phyloP scores from a whole-genome alignment of 1,140 invertebrate species.

The Neoseiulus cucumeris region DNA sequence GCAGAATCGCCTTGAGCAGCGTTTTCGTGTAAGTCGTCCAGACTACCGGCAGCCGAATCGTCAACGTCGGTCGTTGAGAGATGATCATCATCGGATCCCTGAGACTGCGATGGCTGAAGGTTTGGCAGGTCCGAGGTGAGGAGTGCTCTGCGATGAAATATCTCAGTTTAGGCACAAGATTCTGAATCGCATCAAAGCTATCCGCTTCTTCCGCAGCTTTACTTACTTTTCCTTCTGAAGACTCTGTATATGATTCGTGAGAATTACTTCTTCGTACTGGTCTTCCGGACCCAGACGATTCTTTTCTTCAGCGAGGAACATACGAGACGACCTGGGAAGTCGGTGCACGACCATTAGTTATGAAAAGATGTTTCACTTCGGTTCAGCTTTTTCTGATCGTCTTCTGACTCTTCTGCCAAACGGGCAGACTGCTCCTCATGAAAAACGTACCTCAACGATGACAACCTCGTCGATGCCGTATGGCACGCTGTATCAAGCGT shows the following conservation, averaged over 20 bases:
- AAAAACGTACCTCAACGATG: slow-evolving; percentile 40
- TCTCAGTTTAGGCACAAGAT: not conserved
- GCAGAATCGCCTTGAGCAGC: not conserved
- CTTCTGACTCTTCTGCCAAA: no score
- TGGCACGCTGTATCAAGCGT: slow-evolving; percentile 60
- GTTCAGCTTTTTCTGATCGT: no score
- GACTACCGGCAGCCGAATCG: slow-evolving; percentile 14
- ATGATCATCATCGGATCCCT: slow-evolving; percentile 29
- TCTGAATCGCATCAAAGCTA: not conserved
- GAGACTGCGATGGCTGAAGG: not conserved
- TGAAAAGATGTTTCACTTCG: no score
- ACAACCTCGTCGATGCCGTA: slow-evolving; percentile 48
- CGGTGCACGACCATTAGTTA: no score
- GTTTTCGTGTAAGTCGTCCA: not conserved
- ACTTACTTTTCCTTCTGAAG: slow-evolving; percentile 29
- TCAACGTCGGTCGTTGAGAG: slow-evolving; percentile 37
- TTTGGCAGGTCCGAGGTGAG: not conserved
- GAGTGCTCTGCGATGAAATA: not conserved
- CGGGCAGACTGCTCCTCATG: no score
- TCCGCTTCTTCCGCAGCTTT: not conserved
- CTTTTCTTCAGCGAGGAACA: slow-evolving; percentile 10
- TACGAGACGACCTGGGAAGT: slow-evolving; percentile 2
- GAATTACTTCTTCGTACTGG: slow-evolving; percentile 24
- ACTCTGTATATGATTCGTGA: slow-evolving; percentile 26
- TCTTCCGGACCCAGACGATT: slow-evolving; percentile 13